These are phyloP conservation scores for Arnoldichthys spilopterus DNA, from an alignment of 2,797 vertebrate species.

Conservation along the genomic window DNA sequence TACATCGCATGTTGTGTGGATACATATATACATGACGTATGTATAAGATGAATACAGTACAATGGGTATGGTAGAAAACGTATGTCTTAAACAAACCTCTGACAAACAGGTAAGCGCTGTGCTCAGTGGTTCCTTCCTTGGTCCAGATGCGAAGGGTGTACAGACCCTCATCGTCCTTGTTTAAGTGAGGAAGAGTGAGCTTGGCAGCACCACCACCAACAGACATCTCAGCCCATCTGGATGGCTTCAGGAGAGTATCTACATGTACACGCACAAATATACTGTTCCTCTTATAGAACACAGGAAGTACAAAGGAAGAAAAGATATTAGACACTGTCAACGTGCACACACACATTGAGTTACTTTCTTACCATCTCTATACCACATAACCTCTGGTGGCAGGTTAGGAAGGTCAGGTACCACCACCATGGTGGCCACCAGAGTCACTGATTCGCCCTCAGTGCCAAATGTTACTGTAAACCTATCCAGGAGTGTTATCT, in stretches of 20 bases:
- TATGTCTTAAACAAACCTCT: conserved; percentile 77
- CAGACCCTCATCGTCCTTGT: conserved; percentile 97
- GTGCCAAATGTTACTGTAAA: conserved; percentile 89
- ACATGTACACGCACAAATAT: neutral
- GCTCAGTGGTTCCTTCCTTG: conserved; percentile 86
- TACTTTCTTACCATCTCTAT: conserved; percentile 84
- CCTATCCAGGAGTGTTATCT: conserved; percentile 87
- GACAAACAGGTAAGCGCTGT: conserved; percentile 94
- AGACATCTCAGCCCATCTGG: conserved; percentile 84
- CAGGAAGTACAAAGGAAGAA: too few relatives aligned
- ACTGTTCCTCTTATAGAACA: neutral
- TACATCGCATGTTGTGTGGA: neutral
- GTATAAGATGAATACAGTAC: neutral
- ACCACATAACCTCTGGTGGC: conserved; percentile 89
- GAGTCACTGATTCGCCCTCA: conserved; percentile 86
- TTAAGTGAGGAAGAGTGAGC: conserved; percentile 87
- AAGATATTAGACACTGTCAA: neutral
- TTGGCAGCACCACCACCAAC: conserved; percentile 85
- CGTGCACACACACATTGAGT: neutral
- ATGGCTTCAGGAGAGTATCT: conserved; percentile 81
- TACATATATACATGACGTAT: neutral
- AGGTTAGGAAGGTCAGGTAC: conserved; percentile 89
- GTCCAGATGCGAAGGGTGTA: conserved; percentile 92
- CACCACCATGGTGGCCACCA: conserved; percentile 87
- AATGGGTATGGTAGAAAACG: neutral